A percentile compares a stretch with the other conserved stretches of the same genome.
phyloP scores from a whole-genome alignment of 2,888 invertebrate genomes.

The Rhopalosiphum nymphaeae region DNA sequence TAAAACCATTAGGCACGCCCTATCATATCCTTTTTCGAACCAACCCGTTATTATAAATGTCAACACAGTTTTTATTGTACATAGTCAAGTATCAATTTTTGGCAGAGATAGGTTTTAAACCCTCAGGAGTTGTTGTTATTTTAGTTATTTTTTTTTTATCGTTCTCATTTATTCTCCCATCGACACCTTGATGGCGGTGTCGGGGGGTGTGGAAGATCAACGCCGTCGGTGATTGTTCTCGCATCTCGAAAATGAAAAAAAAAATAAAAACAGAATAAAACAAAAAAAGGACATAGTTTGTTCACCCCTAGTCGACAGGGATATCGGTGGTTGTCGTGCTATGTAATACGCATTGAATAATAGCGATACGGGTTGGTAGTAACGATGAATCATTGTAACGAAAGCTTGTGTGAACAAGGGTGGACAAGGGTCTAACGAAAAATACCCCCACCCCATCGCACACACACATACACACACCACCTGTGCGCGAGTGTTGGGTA shows the following conservation, averaged over 20 bases:
- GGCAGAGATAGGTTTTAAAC: slow-evolving; percentile 31
- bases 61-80: slow-evolving; percentile 17
- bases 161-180: neutral
- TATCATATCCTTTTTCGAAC: neutral
- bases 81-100: slow-evolving; percentile 53
- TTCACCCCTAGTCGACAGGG: neutral
- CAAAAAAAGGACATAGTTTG: neutral
- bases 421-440: neutral
- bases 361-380: slow-evolving; percentile 21
- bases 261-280: neutral
- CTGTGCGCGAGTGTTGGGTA: neutral
- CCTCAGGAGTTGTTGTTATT: neutral
- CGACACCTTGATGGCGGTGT: neutral
- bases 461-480: neutral
- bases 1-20: slow-evolving; percentile 19
- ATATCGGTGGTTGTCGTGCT: neutral
- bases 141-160: neutral
- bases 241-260: slow-evolving; percentile 4
- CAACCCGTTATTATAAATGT: slow-evolving; percentile 28
- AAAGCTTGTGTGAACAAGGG: neutral
- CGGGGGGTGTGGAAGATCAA: neutral
- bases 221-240: slow-evolving; percentile 2
- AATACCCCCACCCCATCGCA: neutral
- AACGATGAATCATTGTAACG: slow-evolving; percentile 46
- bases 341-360: slow-evolving; percentile 33